Conservation (phyloP, 2,113 vertebrate species). For the Cheirogaleus medius region DNA sequence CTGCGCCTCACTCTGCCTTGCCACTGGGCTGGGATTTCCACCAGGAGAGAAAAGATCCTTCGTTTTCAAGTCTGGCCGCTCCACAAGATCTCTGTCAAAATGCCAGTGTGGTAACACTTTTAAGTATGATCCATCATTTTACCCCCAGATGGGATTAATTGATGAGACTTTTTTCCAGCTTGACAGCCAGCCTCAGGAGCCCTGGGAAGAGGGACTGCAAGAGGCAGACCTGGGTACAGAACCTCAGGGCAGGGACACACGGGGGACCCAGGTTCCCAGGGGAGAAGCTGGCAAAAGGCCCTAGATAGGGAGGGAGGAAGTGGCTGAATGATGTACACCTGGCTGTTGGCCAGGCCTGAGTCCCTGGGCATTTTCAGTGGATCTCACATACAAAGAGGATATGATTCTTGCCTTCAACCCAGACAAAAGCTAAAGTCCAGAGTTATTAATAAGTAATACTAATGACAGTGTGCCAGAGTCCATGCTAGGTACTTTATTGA, state of each 20-base stretch:
- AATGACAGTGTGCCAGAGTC: neutral
- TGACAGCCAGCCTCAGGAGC: neutral
- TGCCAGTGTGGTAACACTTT: neutral
- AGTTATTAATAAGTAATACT: neutral
- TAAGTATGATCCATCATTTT: neutral
- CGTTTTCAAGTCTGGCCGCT: neutral
- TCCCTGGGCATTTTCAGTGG: neutral
- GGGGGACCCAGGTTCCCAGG: neutral
- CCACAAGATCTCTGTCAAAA: neutral
- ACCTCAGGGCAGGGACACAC: neutral
- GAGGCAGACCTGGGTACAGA: neutral
- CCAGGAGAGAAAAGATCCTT: neutral
- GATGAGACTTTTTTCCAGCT: neutral
- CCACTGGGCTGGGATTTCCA: neutral
- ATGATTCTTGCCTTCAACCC: neutral
- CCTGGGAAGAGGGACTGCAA: neutral
- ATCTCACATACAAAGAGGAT: neutral
- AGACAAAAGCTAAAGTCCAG: neutral
- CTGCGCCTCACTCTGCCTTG: neutral
- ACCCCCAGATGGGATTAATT: neutral
- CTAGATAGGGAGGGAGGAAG: neutral
- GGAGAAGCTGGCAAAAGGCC: neutral
- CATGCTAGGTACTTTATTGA: neutral
- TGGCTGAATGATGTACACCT: neutral
- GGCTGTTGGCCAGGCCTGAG: neutral